phyloP scores from a whole-genome alignment of 2,113 vertebrate species.

The Cinclus mexicanus region DNA sequence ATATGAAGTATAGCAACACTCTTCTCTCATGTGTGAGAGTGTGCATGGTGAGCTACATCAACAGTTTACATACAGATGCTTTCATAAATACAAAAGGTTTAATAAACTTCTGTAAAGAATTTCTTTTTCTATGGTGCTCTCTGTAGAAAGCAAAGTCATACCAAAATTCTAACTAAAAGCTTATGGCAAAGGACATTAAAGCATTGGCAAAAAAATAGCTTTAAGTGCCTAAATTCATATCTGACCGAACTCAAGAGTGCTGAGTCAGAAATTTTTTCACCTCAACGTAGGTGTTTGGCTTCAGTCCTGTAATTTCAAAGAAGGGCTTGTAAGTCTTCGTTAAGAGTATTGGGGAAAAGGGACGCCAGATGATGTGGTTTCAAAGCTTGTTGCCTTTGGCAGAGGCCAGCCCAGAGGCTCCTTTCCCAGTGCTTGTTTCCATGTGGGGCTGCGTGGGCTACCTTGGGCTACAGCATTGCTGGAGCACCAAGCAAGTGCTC shows the following conservation, averaged over 20 bases:
- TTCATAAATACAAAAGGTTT: not conserved
- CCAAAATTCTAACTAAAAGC: not conserved
- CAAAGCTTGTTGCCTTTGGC: not conserved
- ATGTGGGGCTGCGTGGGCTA: accelerated
- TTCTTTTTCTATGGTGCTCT: not conserved
- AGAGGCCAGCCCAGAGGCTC: not conserved
- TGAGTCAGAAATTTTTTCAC: not conserved
- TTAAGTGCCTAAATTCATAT: not conserved
- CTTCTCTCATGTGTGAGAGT: not conserved
- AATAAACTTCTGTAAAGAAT: not conserved
- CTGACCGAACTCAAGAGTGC: not conserved
- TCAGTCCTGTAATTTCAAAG: not conserved
- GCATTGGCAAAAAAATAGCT: not conserved
- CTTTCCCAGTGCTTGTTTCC: not conserved
- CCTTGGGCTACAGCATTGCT: accelerated
- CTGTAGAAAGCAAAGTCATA: not conserved
- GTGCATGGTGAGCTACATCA: not conserved
- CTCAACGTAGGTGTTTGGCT: not conserved
- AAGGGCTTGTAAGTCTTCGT: not conserved
- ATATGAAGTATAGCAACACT: not conserved
- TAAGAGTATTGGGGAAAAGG: not conserved
- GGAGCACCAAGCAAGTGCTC: not conserved
- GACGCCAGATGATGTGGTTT: not conserved
- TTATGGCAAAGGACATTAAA: not conserved
- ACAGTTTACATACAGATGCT: not conserved